Evolutionary conservation across 2,888 invertebrate species (phyloP).

Genomic region (Cerastoderma edule): DNA sequence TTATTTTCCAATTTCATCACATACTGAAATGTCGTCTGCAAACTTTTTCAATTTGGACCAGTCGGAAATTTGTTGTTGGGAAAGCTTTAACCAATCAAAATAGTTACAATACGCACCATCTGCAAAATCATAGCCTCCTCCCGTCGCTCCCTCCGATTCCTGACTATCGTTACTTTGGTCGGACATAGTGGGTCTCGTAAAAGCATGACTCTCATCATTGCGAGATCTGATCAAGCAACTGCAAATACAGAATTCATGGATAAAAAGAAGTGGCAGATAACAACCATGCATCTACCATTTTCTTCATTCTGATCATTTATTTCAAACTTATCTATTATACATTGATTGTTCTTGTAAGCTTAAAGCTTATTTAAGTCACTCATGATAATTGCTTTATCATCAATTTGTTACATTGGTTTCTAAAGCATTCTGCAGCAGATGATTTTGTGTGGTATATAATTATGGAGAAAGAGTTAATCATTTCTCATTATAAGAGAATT

Average conservation of each 20-base stretch:
- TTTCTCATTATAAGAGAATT: too few relatives aligned
- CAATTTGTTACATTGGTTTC: neutral
- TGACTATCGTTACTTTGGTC: neutral
- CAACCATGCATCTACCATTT: neutral
- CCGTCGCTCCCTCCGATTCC: neutral
- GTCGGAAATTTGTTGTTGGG: neutral
- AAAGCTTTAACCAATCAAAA: neutral
- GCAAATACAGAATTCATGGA: too few relatives aligned
- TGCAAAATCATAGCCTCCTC: neutral
- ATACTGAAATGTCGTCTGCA: too few relatives aligned
- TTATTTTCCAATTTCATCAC: too few relatives aligned
- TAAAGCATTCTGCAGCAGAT: too few relatives aligned
- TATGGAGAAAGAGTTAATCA: too few relatives aligned
- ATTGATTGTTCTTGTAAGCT: neutral
- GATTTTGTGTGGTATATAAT: too few relatives aligned
- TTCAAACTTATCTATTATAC: neutral
- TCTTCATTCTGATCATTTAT: neutral
- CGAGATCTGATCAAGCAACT: constrained; percentile 14
- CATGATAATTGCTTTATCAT: neutral
- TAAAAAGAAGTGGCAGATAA: neutral
- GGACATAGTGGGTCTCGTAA: neutral
- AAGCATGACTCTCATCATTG: neutral
- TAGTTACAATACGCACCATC: neutral
- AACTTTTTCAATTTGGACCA: neutral
- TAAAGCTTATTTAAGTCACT: neutral